Evolutionary conservation across 2,797 vertebrate species (phyloP).

Genomic region (Enteromius unitaeniatus): DNA sequence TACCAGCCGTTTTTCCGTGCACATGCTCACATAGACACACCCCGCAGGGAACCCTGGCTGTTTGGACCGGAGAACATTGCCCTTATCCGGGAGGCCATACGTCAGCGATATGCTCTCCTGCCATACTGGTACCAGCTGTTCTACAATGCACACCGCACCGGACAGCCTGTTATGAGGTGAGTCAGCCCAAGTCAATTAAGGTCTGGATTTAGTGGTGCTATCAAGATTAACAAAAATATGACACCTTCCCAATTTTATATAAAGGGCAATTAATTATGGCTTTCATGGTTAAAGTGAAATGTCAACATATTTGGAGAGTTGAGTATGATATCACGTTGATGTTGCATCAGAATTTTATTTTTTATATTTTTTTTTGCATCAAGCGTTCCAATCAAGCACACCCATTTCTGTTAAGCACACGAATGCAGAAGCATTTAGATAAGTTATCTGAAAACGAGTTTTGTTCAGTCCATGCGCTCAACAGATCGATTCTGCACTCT

Average conservation of each 20-base stretch:
- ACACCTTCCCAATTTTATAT: not conserved
- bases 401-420: not conserved
- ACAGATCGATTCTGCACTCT: too few species aligned
- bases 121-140: constrained; percentile 93
- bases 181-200: not conserved
- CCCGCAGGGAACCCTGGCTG: constrained; percentile 91
- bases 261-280: not conserved
- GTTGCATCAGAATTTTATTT: not conserved
- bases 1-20: constrained; percentile 93
- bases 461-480: not conserved
- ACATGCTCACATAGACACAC: constrained; percentile 92
- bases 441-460: not conserved
- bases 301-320: not conserved
- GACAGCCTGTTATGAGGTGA: constrained; percentile 89
- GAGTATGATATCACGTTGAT: not conserved
- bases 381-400: not conserved
- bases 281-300: not conserved
- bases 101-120: constrained; percentile 87
- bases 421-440: not conserved
- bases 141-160: constrained; percentile 80
- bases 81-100: constrained; percentile 82
- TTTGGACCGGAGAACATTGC: constrained; percentile 82
- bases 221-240: not conserved
- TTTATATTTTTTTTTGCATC: not conserved
- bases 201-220: not conserved